phyloP scores from a whole-genome alignment of 30 jellyfish, hydroid and myxozoan genomes.

The Hydractinia echinata region DNA sequence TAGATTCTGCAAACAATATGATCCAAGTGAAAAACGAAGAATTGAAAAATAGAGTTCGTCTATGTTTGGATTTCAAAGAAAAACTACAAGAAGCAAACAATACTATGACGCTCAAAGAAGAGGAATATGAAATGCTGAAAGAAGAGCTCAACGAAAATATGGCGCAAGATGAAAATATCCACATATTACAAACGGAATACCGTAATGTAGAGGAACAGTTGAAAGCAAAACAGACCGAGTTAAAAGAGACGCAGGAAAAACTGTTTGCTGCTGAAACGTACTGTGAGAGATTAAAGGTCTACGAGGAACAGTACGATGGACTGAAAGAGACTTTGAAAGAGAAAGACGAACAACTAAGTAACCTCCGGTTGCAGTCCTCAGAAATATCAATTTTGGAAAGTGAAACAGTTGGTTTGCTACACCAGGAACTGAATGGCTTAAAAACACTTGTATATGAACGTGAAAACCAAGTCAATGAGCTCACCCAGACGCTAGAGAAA shows the following conservation, averaged over 20 bases:
- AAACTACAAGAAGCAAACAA: neutral
- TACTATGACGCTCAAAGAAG: constrained; percentile 15
- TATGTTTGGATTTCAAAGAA: neutral
- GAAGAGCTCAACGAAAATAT: constrained; percentile 26
- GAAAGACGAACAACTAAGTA: constrained; percentile 24
- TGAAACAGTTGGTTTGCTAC: constrained; percentile 30
- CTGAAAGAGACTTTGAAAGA: constrained; percentile 16
- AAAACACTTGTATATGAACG: constrained; percentile 24
- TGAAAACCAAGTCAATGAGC: constrained; percentile 56
- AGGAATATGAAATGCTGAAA: constrained; percentile 11
- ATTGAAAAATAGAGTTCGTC: neutral
- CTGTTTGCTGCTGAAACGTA: constrained; percentile 30
- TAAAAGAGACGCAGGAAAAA: constrained; percentile 23
- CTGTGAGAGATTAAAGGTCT: constrained; percentile 22
- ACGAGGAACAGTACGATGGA: constrained; percentile 34
- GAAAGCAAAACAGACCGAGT: constrained; percentile 2
- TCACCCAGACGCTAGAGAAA: constrained; percentile 56
- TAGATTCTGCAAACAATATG: constrained; percentile 33
- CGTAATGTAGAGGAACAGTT: constrained; percentile 34
- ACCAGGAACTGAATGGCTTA: constrained; percentile 28
- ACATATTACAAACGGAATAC: constrained; percentile 37
- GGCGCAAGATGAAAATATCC: constrained; percentile 41
- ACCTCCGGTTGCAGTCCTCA: constrained; percentile 30
- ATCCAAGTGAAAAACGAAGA: constrained; percentile 19
- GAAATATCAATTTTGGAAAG: constrained; percentile 32